These are phyloP conservation scores for Unio pictorum DNA, from an alignment of 2,888 invertebrate genomes.

Conservation along the genomic window DNA sequence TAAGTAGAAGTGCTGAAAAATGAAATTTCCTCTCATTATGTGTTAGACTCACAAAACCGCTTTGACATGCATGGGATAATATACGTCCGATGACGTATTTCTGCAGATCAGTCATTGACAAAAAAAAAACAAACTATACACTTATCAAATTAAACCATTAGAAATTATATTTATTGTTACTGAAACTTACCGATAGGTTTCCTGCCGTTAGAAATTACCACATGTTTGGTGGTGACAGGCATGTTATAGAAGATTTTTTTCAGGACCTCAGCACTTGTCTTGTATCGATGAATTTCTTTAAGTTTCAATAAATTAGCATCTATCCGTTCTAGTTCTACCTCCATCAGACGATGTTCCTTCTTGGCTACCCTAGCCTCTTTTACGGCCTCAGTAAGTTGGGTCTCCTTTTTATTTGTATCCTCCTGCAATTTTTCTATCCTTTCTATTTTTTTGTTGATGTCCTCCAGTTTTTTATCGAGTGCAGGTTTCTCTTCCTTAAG, in stretches of 20 bases:
- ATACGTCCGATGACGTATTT: no score
- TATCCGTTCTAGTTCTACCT: slow-evolving; percentile 52
- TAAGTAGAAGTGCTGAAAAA: no score
- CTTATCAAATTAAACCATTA: no score
- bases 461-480: slow-evolving; percentile 51
- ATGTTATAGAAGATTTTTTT: slow-evolving; percentile 64
- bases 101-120: no score
- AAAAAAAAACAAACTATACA: no score
- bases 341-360: slow-evolving; percentile 40
- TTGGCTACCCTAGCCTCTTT: slow-evolving; percentile 31
- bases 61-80: no score
- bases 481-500: slow-evolving; percentile 42
- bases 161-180: no score
- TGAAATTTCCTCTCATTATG: no score
- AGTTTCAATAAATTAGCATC: slow-evolving; percentile 51
- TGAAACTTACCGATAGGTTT: slow-evolving; percentile 24
- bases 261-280: slow-evolving; percentile 56
- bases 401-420: slow-evolving; percentile 29
- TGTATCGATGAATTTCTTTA: slow-evolving; percentile 55
- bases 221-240: slow-evolving; percentile 45
- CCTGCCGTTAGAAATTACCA: slow-evolving; percentile 30
- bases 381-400: slow-evolving; percentile 35
- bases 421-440: slow-evolving; percentile 43
- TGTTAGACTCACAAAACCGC: no score
- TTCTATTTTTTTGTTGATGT: slow-evolving; percentile 47